phyloP scores from a whole-genome alignment of 2,113 vertebrate genomes.

The Cardinalis cardinalis region DNA sequence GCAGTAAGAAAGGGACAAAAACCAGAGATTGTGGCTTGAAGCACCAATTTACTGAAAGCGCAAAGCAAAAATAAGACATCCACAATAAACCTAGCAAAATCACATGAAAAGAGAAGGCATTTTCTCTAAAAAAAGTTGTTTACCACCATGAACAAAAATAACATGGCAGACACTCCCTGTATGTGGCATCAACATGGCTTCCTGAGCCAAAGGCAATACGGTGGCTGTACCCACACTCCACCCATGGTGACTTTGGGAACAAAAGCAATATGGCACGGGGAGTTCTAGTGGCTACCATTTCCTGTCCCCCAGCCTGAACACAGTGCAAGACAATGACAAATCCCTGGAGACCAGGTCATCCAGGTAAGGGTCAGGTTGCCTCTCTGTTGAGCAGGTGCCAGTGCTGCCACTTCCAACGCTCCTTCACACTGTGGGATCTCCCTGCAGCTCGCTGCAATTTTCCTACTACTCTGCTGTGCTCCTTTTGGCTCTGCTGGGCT shows the following conservation, averaged over 20 bases:
- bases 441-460: accelerated
- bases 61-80: not conserved
- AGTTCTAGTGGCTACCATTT: not conserved
- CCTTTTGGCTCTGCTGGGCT: not conserved
- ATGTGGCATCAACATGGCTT: accelerated
- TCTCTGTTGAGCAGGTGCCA: not conserved
- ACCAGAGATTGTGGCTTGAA: not conserved
- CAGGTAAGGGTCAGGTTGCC: accelerated
- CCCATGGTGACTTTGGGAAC: accelerated
- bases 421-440: not conserved
- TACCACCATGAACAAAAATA: not conserved
- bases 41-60: not conserved
- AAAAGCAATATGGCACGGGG: not conserved
- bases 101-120: not conserved
- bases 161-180: not conserved
- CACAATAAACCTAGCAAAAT: not conserved
- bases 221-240: accelerated
- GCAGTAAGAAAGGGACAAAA: not conserved
- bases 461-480: not conserved
- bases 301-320: not conserved
- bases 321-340: not conserved
- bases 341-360: not conserved
- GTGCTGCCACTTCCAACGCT: not conserved
- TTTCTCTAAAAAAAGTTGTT: not conserved
- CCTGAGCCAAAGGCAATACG: accelerated